phyloP scores from a whole-genome alignment of 2,797 vertebrate genomes.

The Podarcis siculus region DNA sequence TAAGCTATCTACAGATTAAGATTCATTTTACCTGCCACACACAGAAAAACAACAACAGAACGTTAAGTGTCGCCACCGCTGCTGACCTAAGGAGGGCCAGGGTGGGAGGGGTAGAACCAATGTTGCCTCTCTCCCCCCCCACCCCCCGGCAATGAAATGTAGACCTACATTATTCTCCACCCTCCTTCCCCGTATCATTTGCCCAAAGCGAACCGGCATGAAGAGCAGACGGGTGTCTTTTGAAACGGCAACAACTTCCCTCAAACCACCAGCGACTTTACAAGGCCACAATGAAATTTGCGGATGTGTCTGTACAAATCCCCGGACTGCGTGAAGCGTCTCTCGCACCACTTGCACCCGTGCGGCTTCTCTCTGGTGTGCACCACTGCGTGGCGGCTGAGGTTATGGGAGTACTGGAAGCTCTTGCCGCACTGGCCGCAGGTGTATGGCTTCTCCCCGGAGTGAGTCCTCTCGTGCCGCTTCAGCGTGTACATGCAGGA shows the following conservation, averaged over 20 bases:
- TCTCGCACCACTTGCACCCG: constrained; percentile 97
- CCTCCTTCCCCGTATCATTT: constrained; percentile 29
- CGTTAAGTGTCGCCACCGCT: background rate
- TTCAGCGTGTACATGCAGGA: constrained; percentile 98
- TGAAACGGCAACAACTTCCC: accelerated
- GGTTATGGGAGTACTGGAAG: constrained; percentile 99
- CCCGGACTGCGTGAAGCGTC: constrained; percentile 97
- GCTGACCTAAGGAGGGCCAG: background rate
- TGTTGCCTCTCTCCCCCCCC: constrained; percentile 33
- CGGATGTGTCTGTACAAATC: constrained; percentile 98
- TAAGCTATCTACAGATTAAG: background rate
- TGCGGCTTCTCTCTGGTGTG: constrained; percentile 98
- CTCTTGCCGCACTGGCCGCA: constrained; percentile 96
- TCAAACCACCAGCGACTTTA: constrained; percentile 88
- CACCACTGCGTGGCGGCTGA: constrained; percentile 96
- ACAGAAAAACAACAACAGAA: constrained; percentile 16
- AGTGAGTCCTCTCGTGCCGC: constrained; percentile 97
- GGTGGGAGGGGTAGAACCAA: constrained; percentile 22
- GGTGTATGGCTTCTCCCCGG: constrained; percentile 98
- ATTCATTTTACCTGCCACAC: background rate
- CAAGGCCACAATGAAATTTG: constrained; percentile 98
- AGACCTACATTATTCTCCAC: constrained; percentile 46
- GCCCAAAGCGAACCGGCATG: constrained; percentile 54
- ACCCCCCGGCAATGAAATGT: constrained; percentile 49
- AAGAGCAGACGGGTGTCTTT: background rate